Evolutionary conservation across 2,888 invertebrate genomes (phyloP).

Genomic region (Plemyria rubiginata): DNA sequence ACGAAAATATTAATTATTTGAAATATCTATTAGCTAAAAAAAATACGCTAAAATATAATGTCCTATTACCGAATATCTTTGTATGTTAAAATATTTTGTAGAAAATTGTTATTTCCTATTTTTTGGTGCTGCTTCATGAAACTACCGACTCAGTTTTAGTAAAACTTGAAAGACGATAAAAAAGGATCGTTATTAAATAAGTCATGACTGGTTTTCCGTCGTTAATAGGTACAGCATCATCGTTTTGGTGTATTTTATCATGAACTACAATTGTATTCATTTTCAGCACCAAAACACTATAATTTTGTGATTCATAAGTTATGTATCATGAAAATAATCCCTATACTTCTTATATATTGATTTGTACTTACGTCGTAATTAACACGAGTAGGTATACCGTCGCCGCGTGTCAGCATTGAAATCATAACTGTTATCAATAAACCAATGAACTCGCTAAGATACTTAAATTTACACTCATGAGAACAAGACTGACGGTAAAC

Average conservation of each 20-base stretch:
- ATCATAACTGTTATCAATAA: conserved; percentile 3
- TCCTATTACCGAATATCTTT: conserved; percentile 15
- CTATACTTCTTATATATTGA: conserved; percentile 9
- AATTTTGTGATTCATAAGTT: conserved; percentile 4
- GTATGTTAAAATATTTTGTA: conserved; percentile 21
- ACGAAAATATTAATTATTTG: conserved; percentile 16
- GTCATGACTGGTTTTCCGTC: neutral
- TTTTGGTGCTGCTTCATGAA: conserved; percentile 24
- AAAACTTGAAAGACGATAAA: too few relatives aligned
- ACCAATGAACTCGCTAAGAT: conserved; percentile 17
- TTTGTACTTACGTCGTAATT: conserved; percentile 15
- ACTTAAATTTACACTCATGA: conserved; percentile 17
- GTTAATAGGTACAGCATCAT: conserved; percentile 4
- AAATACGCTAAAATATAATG: neutral
- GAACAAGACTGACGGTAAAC: conserved; percentile 23
- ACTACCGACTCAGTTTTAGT: neutral
- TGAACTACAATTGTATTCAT: neutral
- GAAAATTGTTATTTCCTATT: conserved; percentile 16
- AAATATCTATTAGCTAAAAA: conserved; percentile 13
- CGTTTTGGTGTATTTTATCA: neutral
- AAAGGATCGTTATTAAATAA: neutral
- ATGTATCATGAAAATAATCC: conserved; percentile 10
- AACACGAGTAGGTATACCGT: conserved; percentile 8
- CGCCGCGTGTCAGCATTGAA: conserved; percentile 11
- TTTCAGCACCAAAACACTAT: conserved; percentile 21